Evolutionary conservation across 2,113 vertebrate genomes (phyloP).

Genomic region (Muscicapa adusta): DNA sequence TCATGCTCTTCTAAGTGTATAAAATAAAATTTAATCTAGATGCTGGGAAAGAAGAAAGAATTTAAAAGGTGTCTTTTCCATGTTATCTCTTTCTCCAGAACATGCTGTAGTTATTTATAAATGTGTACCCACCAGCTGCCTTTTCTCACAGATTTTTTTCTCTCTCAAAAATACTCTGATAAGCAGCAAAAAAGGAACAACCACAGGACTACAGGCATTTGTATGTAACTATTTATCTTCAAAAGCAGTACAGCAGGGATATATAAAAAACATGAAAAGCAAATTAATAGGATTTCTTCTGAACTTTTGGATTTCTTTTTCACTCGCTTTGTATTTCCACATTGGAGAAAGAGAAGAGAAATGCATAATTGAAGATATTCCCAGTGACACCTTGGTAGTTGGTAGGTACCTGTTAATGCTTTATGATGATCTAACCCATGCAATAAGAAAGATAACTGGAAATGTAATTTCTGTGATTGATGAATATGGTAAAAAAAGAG

Average conservation of each 20-base stretch:
- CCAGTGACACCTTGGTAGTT: slow-evolving; percentile 79
- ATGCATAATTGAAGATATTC: slow-evolving; percentile 90
- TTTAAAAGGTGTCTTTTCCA: not conserved
- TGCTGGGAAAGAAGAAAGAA: not conserved
- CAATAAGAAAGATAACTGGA: not conserved
- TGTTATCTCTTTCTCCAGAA: slow-evolving; percentile 30
- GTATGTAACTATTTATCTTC: not conserved
- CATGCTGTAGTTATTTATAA: slow-evolving; percentile 3
- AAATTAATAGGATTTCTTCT: slow-evolving; percentile 58
- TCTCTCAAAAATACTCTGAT: not conserved
- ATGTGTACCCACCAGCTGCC: slow-evolving; percentile 38
- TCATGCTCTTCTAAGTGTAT: not conserved
- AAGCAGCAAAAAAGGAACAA: not conserved
- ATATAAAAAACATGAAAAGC: slow-evolving; percentile 41
- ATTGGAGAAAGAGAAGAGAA: slow-evolving; percentile 84
- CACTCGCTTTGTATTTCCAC: slow-evolving; percentile 85
- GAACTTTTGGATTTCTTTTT: slow-evolving; percentile 61
- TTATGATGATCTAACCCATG: not conserved
- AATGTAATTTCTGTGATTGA: not conserved
- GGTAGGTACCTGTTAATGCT: slow-evolving; percentile 70
- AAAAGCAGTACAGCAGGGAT: not conserved
- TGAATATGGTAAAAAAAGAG: not conserved
- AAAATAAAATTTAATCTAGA: not conserved
- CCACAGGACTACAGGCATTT: not conserved
- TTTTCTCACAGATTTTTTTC: slow-evolving; percentile 55